Evolutionary conservation across 2,797 vertebrate species (phyloP), one percentile per base, ranked within the genome.

Genomic region (Poeciliopsis gracilis): DNA sequence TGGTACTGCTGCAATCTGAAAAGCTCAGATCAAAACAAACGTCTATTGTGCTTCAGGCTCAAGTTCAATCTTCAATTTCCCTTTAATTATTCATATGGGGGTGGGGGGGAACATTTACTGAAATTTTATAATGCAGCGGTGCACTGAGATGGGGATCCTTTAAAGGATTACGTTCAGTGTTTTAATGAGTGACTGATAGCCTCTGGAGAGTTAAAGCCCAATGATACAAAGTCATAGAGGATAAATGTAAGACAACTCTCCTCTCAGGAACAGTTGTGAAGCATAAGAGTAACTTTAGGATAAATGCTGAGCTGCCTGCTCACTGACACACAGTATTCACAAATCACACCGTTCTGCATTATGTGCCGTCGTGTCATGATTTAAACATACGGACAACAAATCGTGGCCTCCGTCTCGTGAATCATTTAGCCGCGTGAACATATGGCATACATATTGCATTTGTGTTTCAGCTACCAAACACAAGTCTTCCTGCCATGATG

Each of bases 21-120:
- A 84, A 84, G 77, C 76, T 59, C 66, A 84, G 88, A 94, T 94
- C 86, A 93, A 93, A 89, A 91, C 84, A 89, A 93, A 91, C 76
- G 82, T 69, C 80, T 41, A 55, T 59, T 88, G 81, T 57, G 87
- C 92, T 90, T 79, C 74, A 59, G 91, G 89, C 87, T 46, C 36
- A 4, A 25, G 77, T 82, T 89, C 89, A 88, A 84, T 83, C 84
- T 85, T 84, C 86, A 87, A 43, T 84, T 88, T 76, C 78, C 73
- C 78, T 70, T 93, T 77, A 93, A 92, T 93, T 90, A 94, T 93
- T 94, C 83, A 94, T 85, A 45, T 55, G 73, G 76, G 85, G 77
- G 2, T 6, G 6, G 18, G 20, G 20, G 20, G 2, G 20, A 2
- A 86, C 87, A 71, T 87, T 83, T 77, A 70, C 83, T 86, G 82